These are phyloP conservation scores for Otocyon megalotis DNA, from an alignment of 2,113 vertebrate species.

Conservation along the genomic window DNA sequence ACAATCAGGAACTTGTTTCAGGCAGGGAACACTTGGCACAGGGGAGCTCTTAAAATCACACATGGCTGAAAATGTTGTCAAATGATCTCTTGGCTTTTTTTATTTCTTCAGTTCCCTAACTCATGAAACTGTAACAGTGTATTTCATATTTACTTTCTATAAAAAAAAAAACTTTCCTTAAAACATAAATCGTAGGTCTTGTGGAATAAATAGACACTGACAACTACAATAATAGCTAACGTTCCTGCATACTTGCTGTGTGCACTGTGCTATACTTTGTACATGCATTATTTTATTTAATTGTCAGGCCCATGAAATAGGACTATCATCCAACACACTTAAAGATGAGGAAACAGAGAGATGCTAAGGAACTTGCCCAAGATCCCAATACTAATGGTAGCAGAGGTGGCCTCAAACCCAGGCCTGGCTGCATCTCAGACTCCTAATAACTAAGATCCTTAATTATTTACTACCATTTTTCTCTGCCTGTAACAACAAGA, in stretches of 20 bases:
- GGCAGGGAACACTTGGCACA: background rate
- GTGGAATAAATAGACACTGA: background rate
- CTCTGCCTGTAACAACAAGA: conserved; percentile 41
- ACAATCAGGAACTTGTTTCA: background rate
- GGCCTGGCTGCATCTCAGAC: background rate
- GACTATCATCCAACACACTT: background rate
- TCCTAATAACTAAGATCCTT: background rate
- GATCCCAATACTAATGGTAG: background rate
- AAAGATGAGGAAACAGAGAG: background rate
- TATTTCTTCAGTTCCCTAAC: background rate
- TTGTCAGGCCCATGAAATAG: background rate
- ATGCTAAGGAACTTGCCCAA: background rate
- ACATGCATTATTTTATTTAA: background rate
- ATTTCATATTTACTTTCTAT: background rate
- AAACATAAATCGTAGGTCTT: background rate
- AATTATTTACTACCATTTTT: conserved; percentile 35
- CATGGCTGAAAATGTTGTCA: background rate
- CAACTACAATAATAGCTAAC: background rate
- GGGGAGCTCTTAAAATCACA: background rate
- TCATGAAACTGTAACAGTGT: background rate
- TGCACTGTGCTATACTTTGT: background rate
- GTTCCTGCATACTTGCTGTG: background rate
- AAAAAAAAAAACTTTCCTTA: background rate
- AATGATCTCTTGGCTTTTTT: background rate
- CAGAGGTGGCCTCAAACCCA: background rate